Percentiles rank a stretch among this genome's conserved stretches.
phyloP scores from a whole-genome alignment of 53 echinoderm and acorn worm genomes.

The Henricia sp. region DNA sequence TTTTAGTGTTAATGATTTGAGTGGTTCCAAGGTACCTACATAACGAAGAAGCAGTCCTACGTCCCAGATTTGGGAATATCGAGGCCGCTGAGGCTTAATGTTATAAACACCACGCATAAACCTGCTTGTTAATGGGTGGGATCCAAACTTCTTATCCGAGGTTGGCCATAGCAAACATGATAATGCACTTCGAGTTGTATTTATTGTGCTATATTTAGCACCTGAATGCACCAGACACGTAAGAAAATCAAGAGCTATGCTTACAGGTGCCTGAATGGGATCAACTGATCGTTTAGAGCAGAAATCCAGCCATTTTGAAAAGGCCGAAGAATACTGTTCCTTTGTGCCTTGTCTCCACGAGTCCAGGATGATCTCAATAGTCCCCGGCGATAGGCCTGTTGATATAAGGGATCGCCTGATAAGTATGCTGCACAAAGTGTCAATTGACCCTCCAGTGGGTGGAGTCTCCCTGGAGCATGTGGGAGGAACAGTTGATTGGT shows the following conservation, averaged over 20 bases:
- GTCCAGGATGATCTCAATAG: constrained; percentile 15
- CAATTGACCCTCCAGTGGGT: background rate
- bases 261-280: constrained; percentile 13
- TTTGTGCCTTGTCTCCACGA: constrained; percentile 9
- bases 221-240: background rate
- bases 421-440: background rate
- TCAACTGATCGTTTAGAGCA: constrained; percentile 14
- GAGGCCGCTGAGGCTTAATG: too few relatives aligned
- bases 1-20: too few relatives aligned
- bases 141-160: background rate
- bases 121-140: background rate
- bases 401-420: constrained; percentile 19
- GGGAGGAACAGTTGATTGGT: background rate
- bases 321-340: background rate
- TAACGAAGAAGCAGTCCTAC: too few relatives aligned
- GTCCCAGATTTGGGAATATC: too few relatives aligned
- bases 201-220: constrained; percentile 4
- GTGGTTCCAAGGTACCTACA: too few relatives aligned
- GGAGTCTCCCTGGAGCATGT: background rate
- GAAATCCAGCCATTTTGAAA: constrained; percentile 2
- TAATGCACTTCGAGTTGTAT: background rate
- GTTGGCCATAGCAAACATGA: constrained; percentile 5
- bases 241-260: background rate
- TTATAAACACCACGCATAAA: background rate
- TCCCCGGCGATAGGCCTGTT: constrained; percentile 1